Percentiles rank a stretch among this genome's conserved stretches.
phyloP scores from a whole-genome alignment of 2,888 invertebrate species.

The Agrochola macilenta region DNA sequence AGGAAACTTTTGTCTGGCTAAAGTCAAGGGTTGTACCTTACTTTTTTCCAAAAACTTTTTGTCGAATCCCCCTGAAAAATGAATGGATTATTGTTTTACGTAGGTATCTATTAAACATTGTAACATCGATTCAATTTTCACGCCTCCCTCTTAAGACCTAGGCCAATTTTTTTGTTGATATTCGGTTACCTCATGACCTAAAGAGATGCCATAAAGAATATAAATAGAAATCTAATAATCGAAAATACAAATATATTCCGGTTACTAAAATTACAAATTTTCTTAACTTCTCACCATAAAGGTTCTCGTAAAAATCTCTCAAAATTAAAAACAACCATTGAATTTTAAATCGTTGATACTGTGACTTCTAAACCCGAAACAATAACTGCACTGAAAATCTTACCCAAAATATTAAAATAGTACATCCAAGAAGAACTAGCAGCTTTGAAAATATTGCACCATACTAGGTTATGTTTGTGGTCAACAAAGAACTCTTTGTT shows the following conservation, averaged over 20 bases:
- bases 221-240: too few species aligned
- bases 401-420: conserved; percentile 94
- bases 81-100: not conserved
- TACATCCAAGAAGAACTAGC: conserved; percentile 95
- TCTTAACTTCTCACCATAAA: not conserved
- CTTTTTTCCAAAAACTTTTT: conserved; percentile 91
- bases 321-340: not conserved
- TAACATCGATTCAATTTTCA: too few species aligned
- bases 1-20: conserved; percentile 93
- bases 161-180: too few species aligned
- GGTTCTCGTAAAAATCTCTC: too few species aligned
- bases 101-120: not conserved
- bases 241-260: too few species aligned
- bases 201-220: too few species aligned
- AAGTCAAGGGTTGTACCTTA: conserved; percentile 91
- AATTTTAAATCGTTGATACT: not conserved
- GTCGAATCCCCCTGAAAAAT: conserved; percentile 90
- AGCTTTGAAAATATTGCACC: conserved; percentile 94
- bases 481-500: conserved; percentile 94
- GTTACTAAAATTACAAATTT: too few species aligned
- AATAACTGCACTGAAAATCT: conserved; percentile 19
- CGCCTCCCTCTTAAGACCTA: too few species aligned
- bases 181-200: too few species aligned
- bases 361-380: not conserved
- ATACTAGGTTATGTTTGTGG: conserved; percentile 92